phyloP scores from a whole-genome alignment of 2,113 vertebrate species.

The Cepphus grylle region DNA sequence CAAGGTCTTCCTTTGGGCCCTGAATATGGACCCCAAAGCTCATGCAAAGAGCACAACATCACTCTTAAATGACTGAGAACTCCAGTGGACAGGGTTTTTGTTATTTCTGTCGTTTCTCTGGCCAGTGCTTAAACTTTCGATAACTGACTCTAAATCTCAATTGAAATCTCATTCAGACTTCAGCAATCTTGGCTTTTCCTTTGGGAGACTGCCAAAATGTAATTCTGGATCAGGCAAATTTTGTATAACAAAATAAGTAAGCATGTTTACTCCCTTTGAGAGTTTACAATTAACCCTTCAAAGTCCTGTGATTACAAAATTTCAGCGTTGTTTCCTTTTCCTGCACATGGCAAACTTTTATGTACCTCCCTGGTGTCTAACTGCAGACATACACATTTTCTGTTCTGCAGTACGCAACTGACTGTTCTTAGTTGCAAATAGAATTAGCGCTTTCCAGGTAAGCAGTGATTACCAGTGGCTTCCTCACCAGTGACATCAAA shows the following conservation, averaged over 20 bases:
- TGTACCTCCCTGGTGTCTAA: background rate
- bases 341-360: background rate
- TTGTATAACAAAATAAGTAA: background rate
- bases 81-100: background rate
- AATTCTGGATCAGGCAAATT: background rate
- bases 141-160: background rate
- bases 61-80: background rate
- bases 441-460: background rate
- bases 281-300: background rate
- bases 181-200: background rate
- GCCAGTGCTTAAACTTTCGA: background rate
- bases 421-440: background rate
- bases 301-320: background rate
- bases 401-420: background rate
- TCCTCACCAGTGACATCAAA: slow-evolving; percentile 1
- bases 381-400: background rate
- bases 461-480: background rate
- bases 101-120: background rate
- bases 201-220: background rate
- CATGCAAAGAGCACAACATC: background rate
- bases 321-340: background rate
- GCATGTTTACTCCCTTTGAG: background rate
- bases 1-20: background rate
- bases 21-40: background rate
- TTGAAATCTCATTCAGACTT: background rate